These are phyloP conservation scores for Balaeniceps rex DNA, from an alignment of 2,113 vertebrate species.

Conservation along the genomic window DNA sequence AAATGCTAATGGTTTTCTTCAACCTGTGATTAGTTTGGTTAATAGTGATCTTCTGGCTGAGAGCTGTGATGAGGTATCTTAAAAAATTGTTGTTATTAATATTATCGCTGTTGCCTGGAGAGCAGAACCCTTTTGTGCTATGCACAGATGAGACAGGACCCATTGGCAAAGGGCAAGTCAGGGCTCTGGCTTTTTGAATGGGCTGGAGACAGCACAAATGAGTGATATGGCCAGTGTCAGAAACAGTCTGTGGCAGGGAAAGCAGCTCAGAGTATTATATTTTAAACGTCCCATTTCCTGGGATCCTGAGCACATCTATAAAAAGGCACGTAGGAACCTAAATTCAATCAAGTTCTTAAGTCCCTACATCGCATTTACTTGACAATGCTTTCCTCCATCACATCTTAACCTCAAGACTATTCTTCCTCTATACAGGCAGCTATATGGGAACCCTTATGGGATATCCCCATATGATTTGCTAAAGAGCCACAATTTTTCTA, in stretches of 20 bases:
- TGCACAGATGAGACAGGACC: not conserved
- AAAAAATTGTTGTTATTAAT: not conserved
- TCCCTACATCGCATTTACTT: not conserved
- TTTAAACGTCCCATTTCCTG: not conserved
- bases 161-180: not conserved
- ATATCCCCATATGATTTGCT: not conserved
- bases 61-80: not conserved
- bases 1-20: not conserved
- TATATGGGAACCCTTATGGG: not conserved
- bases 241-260: not conserved
- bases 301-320: not conserved
- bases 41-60: not conserved
- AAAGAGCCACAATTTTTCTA: not conserved
- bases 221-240: not conserved
- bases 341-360: not conserved
- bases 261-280: not conserved
- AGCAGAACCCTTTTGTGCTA: not conserved
- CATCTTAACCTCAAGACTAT: not conserved
- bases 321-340: not conserved
- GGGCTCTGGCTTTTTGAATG: not conserved
- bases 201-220: not conserved
- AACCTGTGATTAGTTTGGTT: not conserved
- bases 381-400: not conserved
- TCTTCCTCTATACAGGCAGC: not conserved
- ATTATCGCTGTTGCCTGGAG: not conserved